phyloP scores from a whole-genome alignment of 2,797 vertebrate species.

The Parambassis ranga region DNA sequence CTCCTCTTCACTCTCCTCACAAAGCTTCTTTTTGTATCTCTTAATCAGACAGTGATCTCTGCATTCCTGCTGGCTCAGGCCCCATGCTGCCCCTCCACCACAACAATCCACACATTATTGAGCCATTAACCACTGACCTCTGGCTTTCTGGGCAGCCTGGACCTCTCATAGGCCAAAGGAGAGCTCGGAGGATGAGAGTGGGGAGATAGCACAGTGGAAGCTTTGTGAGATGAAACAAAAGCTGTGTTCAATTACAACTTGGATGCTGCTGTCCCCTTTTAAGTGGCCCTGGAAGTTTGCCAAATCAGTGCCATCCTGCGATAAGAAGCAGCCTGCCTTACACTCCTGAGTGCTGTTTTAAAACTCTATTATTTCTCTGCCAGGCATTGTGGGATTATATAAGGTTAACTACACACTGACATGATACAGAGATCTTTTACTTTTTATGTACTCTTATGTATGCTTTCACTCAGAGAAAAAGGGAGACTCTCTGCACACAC shows the following conservation, averaged over 20 bases:
- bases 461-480: too few relatives aligned
- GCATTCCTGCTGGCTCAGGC: constrained; percentile 12
- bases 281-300: constrained; percentile 14
- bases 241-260: constrained; percentile 61
- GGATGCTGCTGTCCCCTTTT: constrained; percentile 1
- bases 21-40: constrained; percentile 50
- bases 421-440: too few relatives aligned
- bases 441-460: too few relatives aligned
- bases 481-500: too few relatives aligned
- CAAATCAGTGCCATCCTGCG: constrained; percentile 21
- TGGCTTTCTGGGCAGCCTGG: constrained; percentile 39
- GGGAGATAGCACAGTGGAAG: constrained; percentile 48
- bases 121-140: constrained; percentile 65
- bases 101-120: constrained; percentile 70
- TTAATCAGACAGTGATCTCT: constrained; percentile 18
- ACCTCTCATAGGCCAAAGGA: constrained; percentile 28
- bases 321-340: not conserved
- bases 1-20: constrained; percentile 20
- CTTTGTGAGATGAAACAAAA: constrained; percentile 72
- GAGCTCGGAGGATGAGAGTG: constrained; percentile 34
- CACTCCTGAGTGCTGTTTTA: not conserved
- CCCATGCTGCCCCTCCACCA: not conserved
- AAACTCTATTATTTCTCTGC: not conserved
- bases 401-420: too few relatives aligned
- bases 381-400: too few relatives aligned